Evolutionary conservation across 2,113 vertebrate species (phyloP), one percentile per base, ranked within the genome.

Genomic region (Propithecus coquereli): DNA sequence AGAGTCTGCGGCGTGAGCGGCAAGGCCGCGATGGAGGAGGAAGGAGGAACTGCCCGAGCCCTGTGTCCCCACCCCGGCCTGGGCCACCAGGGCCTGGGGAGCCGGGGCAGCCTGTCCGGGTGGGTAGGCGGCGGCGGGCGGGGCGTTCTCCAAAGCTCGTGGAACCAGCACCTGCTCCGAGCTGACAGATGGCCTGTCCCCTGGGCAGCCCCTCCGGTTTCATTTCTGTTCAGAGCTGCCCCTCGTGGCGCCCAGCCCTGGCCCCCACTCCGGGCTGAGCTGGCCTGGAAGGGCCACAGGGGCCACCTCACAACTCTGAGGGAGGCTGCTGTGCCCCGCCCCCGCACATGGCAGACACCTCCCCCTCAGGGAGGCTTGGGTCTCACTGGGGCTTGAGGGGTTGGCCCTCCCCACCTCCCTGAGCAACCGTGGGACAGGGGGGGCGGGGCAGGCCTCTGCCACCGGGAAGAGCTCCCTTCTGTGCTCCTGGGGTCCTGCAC

Each of bases 71-170:
- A 37, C 32, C 74, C 45, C 32, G 22, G 54, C 66, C 61, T 0
- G 1, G 50, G 61, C 27, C 11, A 2, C 32, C 6, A 17, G 22
- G 25, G 87, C 30, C 1, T 2, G 34, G 7, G 74, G 30, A 30
- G 22, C 34, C 18, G 18, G n/a, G 5, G 17, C 9, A 7, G 32
- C 34, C 1, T 22, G 11, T 70, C 18, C 0, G 11, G 16, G 3
- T 8, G 27, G 52, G 71, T 59, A 27, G 8, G 74, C 1, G 9
- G 43, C 6, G 5, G 32, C 0, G 0, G 30, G 25, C 0, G 2
- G 77, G 20, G 27, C 37, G 9, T 57, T 9, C 54, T n/a, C 77
- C 17, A 6, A 37, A 14, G 32, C 18, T 57, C 37, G 32, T 22
- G 5, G 65, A 86, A 43, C 40, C 7, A n/a, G 30, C 93, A 79